Conservation (phyloP, 2,888 invertebrate genomes). For the Leucophenga montana region DNA sequence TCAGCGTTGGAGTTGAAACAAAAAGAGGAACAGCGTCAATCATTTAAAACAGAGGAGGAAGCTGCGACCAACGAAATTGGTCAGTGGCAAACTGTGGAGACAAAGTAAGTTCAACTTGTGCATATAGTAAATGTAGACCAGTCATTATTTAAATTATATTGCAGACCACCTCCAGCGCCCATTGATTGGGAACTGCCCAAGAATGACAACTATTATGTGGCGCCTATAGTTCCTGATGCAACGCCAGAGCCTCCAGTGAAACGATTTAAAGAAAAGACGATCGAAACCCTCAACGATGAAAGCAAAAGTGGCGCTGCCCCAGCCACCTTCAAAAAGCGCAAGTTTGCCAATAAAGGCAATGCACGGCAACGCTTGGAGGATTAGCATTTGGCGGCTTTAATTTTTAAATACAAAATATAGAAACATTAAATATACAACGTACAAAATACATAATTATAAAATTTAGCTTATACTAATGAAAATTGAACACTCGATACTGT, state of each 20-base stretch:
- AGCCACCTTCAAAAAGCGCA: constrained; percentile 70
- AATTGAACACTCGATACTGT: no score
- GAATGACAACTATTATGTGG: constrained; percentile 64
- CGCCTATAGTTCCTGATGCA: constrained; percentile 59
- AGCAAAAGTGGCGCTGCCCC: constrained; percentile 44
- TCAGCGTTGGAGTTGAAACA: constrained; percentile 61
- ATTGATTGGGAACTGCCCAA: constrained; percentile 84
- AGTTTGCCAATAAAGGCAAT: constrained; percentile 69
- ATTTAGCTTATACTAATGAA: neutral
- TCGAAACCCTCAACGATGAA: constrained; percentile 57
- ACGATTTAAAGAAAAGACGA: constrained; percentile 72
- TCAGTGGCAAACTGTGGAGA: constrained; percentile 81
- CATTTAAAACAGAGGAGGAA: constrained; percentile 74
- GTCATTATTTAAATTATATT: constrained; percentile 17
- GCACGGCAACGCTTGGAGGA: constrained; percentile 67
- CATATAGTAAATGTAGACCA: neutral
- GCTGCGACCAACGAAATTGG: constrained; percentile 81
- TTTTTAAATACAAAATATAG: neutral
- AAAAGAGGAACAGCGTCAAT: constrained; percentile 74
- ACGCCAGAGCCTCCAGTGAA: constrained; percentile 66
- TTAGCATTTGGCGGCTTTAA: constrained; percentile 38
- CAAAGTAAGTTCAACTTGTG: constrained; percentile 74
- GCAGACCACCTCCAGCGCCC: constrained; percentile 61
- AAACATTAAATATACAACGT: neutral
- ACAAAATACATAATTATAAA: neutral